Evolutionary conservation across 2,797 vertebrate genomes (phyloP).

Genomic region (Premnoplex brunnescens): DNA sequence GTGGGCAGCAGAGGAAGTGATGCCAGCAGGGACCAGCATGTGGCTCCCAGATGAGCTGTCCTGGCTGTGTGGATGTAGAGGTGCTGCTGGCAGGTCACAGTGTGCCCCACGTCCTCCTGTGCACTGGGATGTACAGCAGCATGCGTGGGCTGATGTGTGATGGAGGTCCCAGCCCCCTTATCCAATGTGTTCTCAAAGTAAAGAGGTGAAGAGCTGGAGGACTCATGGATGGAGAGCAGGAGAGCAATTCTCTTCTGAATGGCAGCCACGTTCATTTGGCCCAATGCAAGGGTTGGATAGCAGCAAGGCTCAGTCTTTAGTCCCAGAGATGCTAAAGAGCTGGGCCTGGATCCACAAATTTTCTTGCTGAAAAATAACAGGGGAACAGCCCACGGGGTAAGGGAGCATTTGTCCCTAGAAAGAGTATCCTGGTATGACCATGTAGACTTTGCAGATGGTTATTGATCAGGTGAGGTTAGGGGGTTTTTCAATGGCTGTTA

Average conservation of each 20-base stretch:
- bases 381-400: neutral
- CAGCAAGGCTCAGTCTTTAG: neutral
- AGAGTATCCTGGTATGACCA: neutral
- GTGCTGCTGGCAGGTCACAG: neutral
- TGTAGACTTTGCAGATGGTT: neutral
- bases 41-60: neutral
- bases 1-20: neutral
- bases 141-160: neutral
- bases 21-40: neutral
- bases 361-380: neutral
- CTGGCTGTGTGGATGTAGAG: neutral
- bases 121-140: neutral
- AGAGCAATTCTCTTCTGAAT: neutral
- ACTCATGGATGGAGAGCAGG: neutral
- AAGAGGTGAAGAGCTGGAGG: neutral
- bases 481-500: neutral
- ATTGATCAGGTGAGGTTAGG: neutral
- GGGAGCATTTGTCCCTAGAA: neutral
- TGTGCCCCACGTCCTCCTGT: neutral
- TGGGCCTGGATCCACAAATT: neutral
- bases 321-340: neutral
- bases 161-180: neutral
- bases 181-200: rapidly evolving
- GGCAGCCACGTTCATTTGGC: neutral
- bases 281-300: neutral